Percentiles rank a stretch among this genome's conserved stretches.
These are phyloP conservation scores for Phortica okadai DNA, from an alignment of 2,888 invertebrate species.

Conservation along the genomic window DNA sequence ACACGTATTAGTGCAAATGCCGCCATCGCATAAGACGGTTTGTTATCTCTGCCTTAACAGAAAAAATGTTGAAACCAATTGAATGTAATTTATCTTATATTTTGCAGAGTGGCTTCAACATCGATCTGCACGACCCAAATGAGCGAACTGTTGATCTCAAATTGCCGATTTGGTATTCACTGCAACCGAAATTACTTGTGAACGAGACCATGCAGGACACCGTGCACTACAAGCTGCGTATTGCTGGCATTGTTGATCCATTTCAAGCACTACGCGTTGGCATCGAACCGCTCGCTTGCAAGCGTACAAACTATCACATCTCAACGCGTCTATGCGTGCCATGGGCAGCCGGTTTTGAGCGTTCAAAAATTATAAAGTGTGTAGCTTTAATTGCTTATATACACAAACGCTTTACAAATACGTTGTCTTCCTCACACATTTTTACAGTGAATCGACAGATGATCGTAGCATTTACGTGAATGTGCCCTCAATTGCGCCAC, in stretches of 20 bases:
- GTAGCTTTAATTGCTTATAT: slow-evolving; percentile 30
- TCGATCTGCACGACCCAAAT: slow-evolving; percentile 80
- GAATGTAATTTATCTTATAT: no score
- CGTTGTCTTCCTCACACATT: neutral
- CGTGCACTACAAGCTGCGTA: slow-evolving; percentile 80
- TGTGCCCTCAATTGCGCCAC: slow-evolving; percentile 79
- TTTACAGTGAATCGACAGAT: slow-evolving; percentile 52
- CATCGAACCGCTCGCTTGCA: slow-evolving; percentile 77
- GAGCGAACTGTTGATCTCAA: slow-evolving; percentile 73
- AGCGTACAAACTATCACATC: slow-evolving; percentile 76
- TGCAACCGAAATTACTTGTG: slow-evolving; percentile 75
- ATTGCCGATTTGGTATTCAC: slow-evolving; percentile 76
- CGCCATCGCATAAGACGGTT: slow-evolving; percentile 80
- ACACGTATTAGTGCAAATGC: slow-evolving; percentile 84
- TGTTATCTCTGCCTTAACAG: no score
- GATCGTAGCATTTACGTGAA: slow-evolving; percentile 78
- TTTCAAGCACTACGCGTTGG: slow-evolving; percentile 81
- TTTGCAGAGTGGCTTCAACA: slow-evolving; percentile 80
- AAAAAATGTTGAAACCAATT: no score
- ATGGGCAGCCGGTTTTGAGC: slow-evolving; percentile 82
- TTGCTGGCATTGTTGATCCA: slow-evolving; percentile 79
- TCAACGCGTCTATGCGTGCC: slow-evolving; percentile 81
- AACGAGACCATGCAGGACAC: slow-evolving; percentile 79
- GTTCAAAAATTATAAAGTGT: slow-evolving; percentile 76
- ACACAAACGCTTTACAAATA: no score